Evolutionary conservation across 1,140 invertebrate species (phyloP), one percentile per base, ranked within the genome.

Genomic region (Heliothis virescens): DNA sequence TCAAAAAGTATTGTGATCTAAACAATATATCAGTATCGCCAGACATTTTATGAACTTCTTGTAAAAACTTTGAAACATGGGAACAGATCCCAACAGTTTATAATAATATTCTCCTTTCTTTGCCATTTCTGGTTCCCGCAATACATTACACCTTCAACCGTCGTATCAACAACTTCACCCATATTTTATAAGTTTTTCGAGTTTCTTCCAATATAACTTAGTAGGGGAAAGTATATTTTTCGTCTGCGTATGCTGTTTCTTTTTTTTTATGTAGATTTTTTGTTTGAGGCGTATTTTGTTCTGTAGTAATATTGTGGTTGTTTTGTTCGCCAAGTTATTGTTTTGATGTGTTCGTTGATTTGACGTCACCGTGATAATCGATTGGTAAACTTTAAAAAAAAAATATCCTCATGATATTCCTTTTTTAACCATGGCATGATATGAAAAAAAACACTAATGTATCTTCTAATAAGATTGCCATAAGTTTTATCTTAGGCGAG

Each of bases 141-240:
- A 76, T 76, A 76, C 60, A 76, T 76, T 76, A 75, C 60, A 76
- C 59, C 74, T 76, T 76, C 21, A 76, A 21, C 60, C 60, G 48
- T 34, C 48, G 60, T 76, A 76, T 65, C 74, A 76, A 48, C 57
- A 76, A 76, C 74, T 76, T 63, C 60, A 65, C 60, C 74, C 74
- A 76, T 76, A 76, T 76, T 76, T 76, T 76, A 76, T 76, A 76
- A 76, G 74, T 76, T 76, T 41, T 74, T 63, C 74, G 47, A 76
- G 59, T 76, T 76, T 18, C 74, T 52, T 65, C 74, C 60, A 76
- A 76, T 76, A 65, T 76, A 76, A 76, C 74, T 76, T 76, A 76
- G 29, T 63, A 76, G 34, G 48, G 26, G 59, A 53, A 53, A 76
- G 60, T 76, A 76, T 76, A 63, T 63, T 76, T 65, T 65, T 34